Evolutionary conservation across 1,140 invertebrate species (phyloP).

Genomic region (Andricus grossulariae): DNA sequence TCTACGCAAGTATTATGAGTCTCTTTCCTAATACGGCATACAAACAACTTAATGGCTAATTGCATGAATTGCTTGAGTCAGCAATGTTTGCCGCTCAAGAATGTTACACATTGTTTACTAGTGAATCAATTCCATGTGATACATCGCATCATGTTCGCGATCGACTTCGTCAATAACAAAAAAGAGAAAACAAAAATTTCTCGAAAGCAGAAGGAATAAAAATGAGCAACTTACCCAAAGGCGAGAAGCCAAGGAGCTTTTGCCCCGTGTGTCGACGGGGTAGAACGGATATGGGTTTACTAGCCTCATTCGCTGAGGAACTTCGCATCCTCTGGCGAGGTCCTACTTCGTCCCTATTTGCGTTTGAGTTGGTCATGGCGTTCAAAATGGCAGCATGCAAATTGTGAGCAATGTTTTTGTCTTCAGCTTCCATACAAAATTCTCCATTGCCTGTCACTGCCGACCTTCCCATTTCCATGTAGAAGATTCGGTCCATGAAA

Average conservation of each 20-base stretch:
- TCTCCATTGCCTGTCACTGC: constrained; percentile 91
- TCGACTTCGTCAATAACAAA: not conserved
- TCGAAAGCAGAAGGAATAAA: constrained; percentile 33
- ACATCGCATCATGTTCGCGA: constrained; percentile 29
- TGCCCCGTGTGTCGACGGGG: constrained; percentile 77
- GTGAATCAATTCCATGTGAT: constrained; percentile 37
- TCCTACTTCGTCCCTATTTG: constrained; percentile 78
- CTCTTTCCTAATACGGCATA: constrained; percentile 13
- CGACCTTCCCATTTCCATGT: constrained; percentile 93
- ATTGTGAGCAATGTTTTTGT: constrained; percentile 90
- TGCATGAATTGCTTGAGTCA: constrained; percentile 37
- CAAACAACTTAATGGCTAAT: constrained; percentile 30
- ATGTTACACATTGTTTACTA: constrained; percentile 39
- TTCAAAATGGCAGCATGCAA: constrained; percentile 92
- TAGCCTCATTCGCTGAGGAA: constrained; percentile 84
- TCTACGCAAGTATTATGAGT: constrained; percentile 1
- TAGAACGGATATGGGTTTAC: constrained; percentile 81
- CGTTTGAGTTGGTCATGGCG: constrained; percentile 80
- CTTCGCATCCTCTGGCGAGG: constrained; percentile 83
- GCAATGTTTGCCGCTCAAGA: constrained; percentile 42
- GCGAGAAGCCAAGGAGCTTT: constrained; percentile 77
- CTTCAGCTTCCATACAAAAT: constrained; percentile 94
- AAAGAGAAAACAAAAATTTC: not conserved
- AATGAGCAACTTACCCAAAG: constrained; percentile 76
- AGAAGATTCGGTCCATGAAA: constrained; percentile 91